Percentiles rank a stretch among this genome's conserved stretches.
These are phyloP conservation scores for Heterotilapia buettikoferi DNA, from an alignment of 2,113 vertebrate species.

Conservation along the genomic window DNA sequence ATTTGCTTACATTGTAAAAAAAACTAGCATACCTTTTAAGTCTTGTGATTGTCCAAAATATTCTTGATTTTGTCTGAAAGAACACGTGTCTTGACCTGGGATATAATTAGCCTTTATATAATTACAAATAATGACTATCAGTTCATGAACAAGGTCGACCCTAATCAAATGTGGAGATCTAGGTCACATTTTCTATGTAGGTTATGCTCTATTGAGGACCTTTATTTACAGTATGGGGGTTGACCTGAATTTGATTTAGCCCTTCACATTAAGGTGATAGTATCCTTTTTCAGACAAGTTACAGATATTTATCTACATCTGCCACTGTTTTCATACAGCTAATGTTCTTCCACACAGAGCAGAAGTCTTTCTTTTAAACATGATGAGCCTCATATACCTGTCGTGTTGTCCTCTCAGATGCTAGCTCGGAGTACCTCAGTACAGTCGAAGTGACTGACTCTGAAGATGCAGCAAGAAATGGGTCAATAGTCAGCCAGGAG, in stretches of 20 bases:
- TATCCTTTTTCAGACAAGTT: background rate
- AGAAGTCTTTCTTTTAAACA: background rate
- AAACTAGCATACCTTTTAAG: background rate
- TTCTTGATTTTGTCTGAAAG: background rate
- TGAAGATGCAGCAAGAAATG: conserved; percentile 72
- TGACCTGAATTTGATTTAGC: conserved; percentile 27
- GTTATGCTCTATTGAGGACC: background rate
- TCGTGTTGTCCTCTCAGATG: conserved; percentile 68
- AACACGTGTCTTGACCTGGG: background rate
- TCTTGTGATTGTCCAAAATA: background rate
- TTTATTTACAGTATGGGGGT: background rate
- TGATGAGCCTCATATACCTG: background rate
- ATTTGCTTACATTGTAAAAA: background rate
- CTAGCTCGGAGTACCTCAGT: conserved; percentile 82
- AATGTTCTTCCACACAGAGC: background rate
- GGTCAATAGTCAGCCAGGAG: conserved; percentile 43
- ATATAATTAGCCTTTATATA: background rate
- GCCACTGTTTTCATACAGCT: background rate
- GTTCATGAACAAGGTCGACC: background rate
- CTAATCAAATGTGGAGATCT: conserved; percentile 32
- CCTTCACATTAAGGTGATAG: background rate
- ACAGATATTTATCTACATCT: conserved; percentile 15
- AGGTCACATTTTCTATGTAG: conserved; percentile 30
- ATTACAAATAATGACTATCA: background rate
- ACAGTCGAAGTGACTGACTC: conserved; percentile 81